Base-by-base conservation (phyloP, 2,797 vertebrate genomes). In the Lemur catta region DNA sequence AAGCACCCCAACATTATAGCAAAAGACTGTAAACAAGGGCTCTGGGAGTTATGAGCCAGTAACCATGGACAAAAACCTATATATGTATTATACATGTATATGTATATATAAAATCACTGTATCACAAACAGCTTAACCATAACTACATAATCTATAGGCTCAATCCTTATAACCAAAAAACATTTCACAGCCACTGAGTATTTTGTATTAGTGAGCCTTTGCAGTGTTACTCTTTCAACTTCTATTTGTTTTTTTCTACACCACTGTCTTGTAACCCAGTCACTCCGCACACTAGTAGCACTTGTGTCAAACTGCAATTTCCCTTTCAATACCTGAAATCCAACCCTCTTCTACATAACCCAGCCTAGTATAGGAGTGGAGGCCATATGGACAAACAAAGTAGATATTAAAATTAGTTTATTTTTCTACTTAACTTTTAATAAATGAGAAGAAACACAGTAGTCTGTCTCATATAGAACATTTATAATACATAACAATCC, bases 361-460 rank as follows among this genome's bases (percentile, higher is more conserved):
- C 87, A 72, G 22, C 13, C 17, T 61, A 61, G 61, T 18, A 13
- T 15, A 72, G 8, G 84, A 76, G 93, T 67, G 33, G 72, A 95
- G 86, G 89, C 46, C 94, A 91, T 6, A 0, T 7, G 38, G 79
- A 95, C 84, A 91, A 96, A 79, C 55, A 11, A 94, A 82, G 38
- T 35, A 88, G 63, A 75, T 96, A 96, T 84, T 84, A 97, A 97
- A 97, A 69, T 78, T 95, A 97, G 90, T 95, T 93, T 97, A 97
- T 97, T 98, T 96, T 97, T 93, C 96, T 98, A 97, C 96, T 97
- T 97, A 90, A 96, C 92, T 96, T 95, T 89, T 94, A 97, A 97
- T 92, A 96, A 95, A 97, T 85, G 95, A 96, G 93, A 97, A 97
- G 84, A 95, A 97, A 97, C 90, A 97, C 92, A 94, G 88, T 81